Conservation (phyloP, 1,140 invertebrate genomes). For the Tetramorium simillimum region DNA sequence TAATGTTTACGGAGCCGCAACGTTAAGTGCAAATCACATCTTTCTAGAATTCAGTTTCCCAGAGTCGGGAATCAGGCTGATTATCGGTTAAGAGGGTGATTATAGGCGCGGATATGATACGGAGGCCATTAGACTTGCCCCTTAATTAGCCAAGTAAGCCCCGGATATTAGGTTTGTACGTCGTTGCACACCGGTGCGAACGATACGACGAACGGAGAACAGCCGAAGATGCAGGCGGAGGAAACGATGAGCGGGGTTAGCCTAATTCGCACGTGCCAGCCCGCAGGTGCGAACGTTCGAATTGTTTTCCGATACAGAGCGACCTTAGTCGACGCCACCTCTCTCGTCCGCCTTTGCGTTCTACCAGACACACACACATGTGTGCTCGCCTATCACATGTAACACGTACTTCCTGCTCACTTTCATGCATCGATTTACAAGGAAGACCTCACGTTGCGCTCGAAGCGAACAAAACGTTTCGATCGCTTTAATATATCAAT, state of each 20-base stretch:
- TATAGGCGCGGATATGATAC: constrained; percentile 62
- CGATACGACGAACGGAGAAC: constrained; percentile 20
- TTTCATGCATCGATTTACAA: constrained; percentile 32
- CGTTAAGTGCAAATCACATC: constrained; percentile 32
- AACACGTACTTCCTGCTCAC: constrained; percentile 9
- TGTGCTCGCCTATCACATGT: not conserved
- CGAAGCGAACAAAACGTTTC: not conserved
- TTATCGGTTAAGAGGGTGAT: constrained; percentile 72
- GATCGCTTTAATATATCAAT: not conserved
- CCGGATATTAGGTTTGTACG: constrained; percentile 72
- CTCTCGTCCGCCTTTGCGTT: constrained; percentile 40
- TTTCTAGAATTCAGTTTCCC: constrained; percentile 14
- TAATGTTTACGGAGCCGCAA: constrained; percentile 16
- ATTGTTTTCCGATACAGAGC: constrained; percentile 78
- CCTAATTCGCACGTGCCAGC: constrained; percentile 64
- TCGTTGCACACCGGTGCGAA: constrained; percentile 34
- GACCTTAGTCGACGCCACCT: constrained; percentile 25
- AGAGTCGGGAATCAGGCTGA: constrained; percentile 38
- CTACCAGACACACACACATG: constrained; percentile 26
- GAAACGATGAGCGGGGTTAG: not conserved
- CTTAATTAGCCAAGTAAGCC: constrained; percentile 72
- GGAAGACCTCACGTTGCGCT: not conserved
- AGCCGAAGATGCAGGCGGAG: constrained; percentile 36
- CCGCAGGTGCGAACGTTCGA: constrained; percentile 70
- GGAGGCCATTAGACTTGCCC: constrained; percentile 72